A percentile compares a stretch with the other conserved stretches of the same genome.
phyloP scores from a whole-genome alignment of 2,888 invertebrate species.

The Hedychridium roseum region DNA sequence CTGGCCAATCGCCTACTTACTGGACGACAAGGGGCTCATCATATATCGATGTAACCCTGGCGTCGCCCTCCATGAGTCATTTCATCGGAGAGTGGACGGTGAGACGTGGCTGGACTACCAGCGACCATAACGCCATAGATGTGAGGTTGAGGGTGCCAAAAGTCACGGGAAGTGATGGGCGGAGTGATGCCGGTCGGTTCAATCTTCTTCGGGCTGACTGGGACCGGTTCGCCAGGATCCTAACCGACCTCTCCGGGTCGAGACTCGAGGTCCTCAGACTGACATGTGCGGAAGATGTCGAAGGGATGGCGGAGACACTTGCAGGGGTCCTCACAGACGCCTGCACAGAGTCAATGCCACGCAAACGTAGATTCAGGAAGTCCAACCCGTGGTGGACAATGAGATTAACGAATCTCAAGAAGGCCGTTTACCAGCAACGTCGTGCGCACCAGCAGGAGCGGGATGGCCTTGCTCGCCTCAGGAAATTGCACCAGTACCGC shows the following conservation, averaged over 20 bases:
- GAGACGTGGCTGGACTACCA: constrained; percentile 10
- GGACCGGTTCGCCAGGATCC: constrained; percentile 13
- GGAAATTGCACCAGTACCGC: constrained; percentile 3
- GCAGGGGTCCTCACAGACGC: constrained; percentile 16
- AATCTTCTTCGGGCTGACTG: constrained; percentile 19
- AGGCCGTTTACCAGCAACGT: constrained; percentile 1
- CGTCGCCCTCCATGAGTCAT: constrained; percentile 8
- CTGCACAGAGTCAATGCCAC: constrained; percentile 17
- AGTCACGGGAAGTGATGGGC: not conserved
- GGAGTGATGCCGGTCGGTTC: constrained; percentile 5
- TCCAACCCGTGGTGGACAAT: constrained; percentile 31
- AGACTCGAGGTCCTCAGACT: constrained; percentile 13
- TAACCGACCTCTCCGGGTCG: constrained; percentile 2
- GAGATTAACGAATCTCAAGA: constrained; percentile 12
- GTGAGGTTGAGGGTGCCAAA: constrained; percentile 7
- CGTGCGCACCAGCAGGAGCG: constrained; percentile 8
- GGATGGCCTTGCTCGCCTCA: not conserved
- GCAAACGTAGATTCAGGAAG: constrained; percentile 14
- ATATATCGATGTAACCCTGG: constrained; percentile 22
- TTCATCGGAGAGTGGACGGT: constrained; percentile 16
- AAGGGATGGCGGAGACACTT: constrained; percentile 10
- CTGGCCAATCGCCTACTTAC: constrained; percentile 11
- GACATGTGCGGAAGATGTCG: constrained; percentile 8
- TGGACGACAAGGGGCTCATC: constrained; percentile 14
- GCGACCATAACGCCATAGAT: constrained; percentile 14